Conservation (phyloP, 1,140 invertebrate genomes). For the Brachionus plicatilis region DNA sequence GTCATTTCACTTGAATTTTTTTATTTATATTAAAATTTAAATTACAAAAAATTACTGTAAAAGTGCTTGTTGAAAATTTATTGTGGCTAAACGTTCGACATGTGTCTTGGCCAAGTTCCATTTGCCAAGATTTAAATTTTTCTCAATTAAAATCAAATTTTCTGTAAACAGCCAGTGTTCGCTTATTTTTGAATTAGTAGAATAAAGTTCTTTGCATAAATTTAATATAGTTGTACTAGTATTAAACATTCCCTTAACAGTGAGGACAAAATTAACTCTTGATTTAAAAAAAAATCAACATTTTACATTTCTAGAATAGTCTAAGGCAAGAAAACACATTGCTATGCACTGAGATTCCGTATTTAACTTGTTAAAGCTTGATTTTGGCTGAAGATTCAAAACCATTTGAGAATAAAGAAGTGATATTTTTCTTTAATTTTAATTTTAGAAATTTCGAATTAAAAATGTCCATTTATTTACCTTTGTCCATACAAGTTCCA, state of each 20-base stretch:
- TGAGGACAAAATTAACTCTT: background rate
- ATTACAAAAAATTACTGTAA: conserved; percentile 4
- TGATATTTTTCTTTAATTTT: conserved; percentile 11
- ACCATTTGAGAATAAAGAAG: conserved; percentile 28
- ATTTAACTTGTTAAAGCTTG: conserved; percentile 1
- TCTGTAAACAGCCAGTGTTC: conserved; percentile 37
- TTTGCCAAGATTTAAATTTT: background rate
- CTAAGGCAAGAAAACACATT: conserved; percentile 13
- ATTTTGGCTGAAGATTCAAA: background rate
- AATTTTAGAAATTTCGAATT: background rate
- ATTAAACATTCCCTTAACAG: background rate
- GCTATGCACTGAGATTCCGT: conserved; percentile 38
- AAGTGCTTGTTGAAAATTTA: conserved; percentile 17
- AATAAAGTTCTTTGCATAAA: conserved; percentile 21
- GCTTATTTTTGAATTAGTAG: conserved; percentile 11
- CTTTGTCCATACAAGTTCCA: conserved; percentile 37
- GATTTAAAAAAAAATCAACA: background rate
- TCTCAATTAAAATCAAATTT: conserved; percentile 35
- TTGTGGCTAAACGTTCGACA: conserved; percentile 20
- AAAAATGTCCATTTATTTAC: background rate
- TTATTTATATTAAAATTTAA: background rate
- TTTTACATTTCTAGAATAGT: conserved; percentile 4
- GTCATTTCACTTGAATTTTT: conserved; percentile 35
- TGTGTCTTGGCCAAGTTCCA: conserved; percentile 5
- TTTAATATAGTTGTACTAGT: background rate